Conservation (phyloP, 2,888 invertebrate species). For the Harpalus rufipes region DNA sequence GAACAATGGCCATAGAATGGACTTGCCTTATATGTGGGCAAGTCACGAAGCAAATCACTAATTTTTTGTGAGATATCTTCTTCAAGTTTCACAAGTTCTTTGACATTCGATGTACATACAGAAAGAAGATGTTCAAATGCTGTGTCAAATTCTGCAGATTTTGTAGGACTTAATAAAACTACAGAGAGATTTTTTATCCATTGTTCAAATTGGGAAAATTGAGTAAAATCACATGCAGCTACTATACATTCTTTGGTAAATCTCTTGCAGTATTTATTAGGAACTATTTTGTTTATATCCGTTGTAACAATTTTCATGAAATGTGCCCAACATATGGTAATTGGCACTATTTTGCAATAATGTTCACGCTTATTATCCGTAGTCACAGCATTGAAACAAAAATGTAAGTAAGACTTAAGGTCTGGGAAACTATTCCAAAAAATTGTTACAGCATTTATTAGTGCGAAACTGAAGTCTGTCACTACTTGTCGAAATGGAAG, state of each 20-base stretch:
- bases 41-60: not conserved
- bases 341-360: not conserved
- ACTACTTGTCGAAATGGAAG: conserved; percentile 21
- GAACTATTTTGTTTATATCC: not conserved
- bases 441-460: conserved; percentile 29
- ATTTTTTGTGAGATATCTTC: not conserved
- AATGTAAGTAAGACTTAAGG: conserved; percentile 21
- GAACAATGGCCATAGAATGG: not conserved
- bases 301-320: conserved; percentile 23
- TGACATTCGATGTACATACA: not conserved
- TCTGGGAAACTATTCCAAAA: conserved; percentile 28
- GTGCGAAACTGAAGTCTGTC: conserved; percentile 36
- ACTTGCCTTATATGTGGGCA: conserved; percentile 25
- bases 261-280: conserved; percentile 3
- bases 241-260: conserved; percentile 20
- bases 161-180: not conserved
- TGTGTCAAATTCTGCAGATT: not conserved
- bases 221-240: not conserved
- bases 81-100: not conserved
- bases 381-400: not conserved
- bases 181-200: not conserved
- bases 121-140: not conserved
- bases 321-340: conserved; percentile 35
- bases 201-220: not conserved
- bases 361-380: not conserved